Conservation (phyloP, 2,797 vertebrate genomes). For the Bradypus variegatus region DNA sequence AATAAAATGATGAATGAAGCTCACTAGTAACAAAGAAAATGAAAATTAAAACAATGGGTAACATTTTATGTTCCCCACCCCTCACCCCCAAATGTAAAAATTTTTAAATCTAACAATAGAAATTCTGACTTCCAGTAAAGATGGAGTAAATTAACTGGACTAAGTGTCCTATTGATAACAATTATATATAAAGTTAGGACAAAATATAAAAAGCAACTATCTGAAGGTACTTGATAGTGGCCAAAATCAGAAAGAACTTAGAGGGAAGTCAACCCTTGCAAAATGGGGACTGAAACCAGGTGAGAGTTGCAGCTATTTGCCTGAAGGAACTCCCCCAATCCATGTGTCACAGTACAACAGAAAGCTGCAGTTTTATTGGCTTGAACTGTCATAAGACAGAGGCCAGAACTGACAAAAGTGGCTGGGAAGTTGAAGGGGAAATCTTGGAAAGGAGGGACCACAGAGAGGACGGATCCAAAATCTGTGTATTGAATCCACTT, state of each 20-base stretch:
- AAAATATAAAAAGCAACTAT: background rate
- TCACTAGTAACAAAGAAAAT: background rate
- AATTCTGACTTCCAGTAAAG: background rate
- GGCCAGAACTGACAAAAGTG: background rate
- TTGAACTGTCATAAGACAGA: background rate
- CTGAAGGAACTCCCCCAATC: too few relatives aligned
- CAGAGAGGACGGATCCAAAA: background rate
- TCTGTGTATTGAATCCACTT: background rate
- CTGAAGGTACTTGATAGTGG: background rate
- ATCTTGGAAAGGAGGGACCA: background rate
- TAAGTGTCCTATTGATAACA: fast-evolving
- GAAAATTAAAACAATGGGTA: background rate
- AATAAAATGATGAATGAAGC: background rate
- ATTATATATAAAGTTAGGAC: too few relatives aligned
- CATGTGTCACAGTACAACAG: fast-evolving
- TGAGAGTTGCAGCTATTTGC: background rate
- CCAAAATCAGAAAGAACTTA: background rate
- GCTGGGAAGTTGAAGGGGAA: background rate
- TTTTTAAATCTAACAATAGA: background rate
- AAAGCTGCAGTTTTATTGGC: background rate
- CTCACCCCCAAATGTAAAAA: background rate
- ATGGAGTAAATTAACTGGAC: fast-evolving
- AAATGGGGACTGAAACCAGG: fast-evolving
- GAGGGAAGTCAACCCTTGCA: background rate
- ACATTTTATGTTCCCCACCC: background rate